A percentile compares a stretch with the other conserved stretches of the same genome.
These are phyloP conservation scores for Panthera leo DNA, from an alignment of 2,113 vertebrate species.

Conservation along the genomic window DNA sequence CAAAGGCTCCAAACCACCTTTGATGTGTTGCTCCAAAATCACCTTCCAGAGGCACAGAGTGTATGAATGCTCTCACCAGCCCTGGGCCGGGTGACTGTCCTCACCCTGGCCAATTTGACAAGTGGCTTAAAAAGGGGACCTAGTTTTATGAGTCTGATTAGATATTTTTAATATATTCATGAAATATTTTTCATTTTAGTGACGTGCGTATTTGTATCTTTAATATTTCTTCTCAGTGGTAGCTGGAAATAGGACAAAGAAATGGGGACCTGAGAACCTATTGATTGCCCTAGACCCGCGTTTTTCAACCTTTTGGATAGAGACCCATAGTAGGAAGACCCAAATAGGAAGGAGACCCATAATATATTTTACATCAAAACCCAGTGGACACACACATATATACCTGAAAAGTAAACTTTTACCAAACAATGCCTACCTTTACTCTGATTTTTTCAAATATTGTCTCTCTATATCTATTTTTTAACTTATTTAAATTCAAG, in stretches of 20 bases:
- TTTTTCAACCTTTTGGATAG: neutral
- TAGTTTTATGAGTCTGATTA: neutral
- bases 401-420: neutral
- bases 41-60: neutral
- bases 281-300: no score
- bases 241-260: no score
- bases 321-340: neutral
- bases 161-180: neutral
- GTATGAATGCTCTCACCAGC: fast-evolving
- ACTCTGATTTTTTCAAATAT: neutral
- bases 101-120: neutral
- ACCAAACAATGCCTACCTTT: neutral
- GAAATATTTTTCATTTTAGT: neutral
- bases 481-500: no score
- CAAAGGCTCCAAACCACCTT: neutral
- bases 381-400: no score
- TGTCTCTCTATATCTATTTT: no score
- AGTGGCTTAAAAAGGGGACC: neutral
- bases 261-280: neutral
- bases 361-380: neutral
- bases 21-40: neutral
- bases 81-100: neutral
- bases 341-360: neutral
- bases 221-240: neutral
- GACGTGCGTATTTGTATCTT: neutral